Conservation (phyloP, 37 sponge, comb jelly and placozoan species). For the Dysidea cf. avara region DNA sequence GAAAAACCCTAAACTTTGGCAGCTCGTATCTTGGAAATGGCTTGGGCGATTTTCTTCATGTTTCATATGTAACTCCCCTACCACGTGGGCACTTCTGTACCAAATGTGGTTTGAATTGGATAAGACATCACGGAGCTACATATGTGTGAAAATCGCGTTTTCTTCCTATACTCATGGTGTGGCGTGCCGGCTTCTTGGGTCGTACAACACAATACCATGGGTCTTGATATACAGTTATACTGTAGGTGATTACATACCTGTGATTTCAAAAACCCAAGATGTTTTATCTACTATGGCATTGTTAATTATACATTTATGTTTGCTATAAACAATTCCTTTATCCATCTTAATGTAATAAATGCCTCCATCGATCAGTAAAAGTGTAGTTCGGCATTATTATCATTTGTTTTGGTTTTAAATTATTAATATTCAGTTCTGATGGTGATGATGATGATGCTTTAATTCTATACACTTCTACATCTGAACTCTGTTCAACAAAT, state of each 20-base stretch:
- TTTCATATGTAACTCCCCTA: no score
- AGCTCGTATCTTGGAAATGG: no score
- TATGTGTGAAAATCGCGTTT: no score
- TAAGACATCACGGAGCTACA: no score
- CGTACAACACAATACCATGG: no score
- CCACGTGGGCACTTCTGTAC: no score
- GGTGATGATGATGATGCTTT: slow-evolving; percentile 27
- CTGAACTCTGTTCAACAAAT: slow-evolving; percentile 9
- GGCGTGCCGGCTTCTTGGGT: no score
- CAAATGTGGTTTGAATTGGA: no score
- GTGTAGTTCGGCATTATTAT: slow-evolving; percentile 9
- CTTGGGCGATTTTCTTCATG: no score
- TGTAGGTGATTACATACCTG: slow-evolving; percentile 28
- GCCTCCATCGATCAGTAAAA: slow-evolving; percentile 4
- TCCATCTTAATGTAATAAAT: slow-evolving; percentile 22
- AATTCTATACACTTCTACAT: slow-evolving; percentile 13
- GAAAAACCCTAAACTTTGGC: no score
- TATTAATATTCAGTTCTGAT: slow-evolving; percentile 10
- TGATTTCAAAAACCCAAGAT: slow-evolving; percentile 35
- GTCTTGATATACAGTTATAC: no score
- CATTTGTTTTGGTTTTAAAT: not conserved
- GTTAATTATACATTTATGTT: slow-evolving; percentile 13
- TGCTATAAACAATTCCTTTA: slow-evolving; percentile 27
- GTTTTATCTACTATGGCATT: slow-evolving; percentile 29
- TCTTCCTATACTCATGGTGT: no score